Evolutionary conservation across 2,888 invertebrate species (phyloP).

Genomic region (Pterostichus madidus): DNA sequence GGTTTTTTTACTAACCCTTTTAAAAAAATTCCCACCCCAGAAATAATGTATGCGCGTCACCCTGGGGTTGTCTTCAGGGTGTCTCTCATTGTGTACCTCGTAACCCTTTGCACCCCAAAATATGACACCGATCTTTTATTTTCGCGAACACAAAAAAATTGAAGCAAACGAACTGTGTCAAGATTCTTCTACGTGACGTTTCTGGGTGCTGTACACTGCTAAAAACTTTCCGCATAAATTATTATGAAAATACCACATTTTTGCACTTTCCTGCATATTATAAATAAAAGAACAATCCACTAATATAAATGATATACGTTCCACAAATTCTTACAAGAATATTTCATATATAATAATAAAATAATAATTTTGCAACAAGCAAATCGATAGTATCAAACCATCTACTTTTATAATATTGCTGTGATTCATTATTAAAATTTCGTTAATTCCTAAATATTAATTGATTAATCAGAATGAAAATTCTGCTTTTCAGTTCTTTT

Average conservation of each 20-base stretch:
- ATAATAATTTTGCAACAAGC: too few relatives aligned
- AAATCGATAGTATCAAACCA: too few relatives aligned
- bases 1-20: slow-evolving; percentile 75
- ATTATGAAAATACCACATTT: slow-evolving; percentile 15
- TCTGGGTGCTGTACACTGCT: slow-evolving; percentile 46
- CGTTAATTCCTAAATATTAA: too few relatives aligned
- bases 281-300: too few relatives aligned
- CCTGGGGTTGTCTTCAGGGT: slow-evolving; percentile 77
- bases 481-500: too few relatives aligned
- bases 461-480: too few relatives aligned
- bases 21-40: slow-evolving; percentile 75
- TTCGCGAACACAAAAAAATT: slow-evolving; percentile 74
- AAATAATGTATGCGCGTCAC: slow-evolving; percentile 76
- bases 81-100: slow-evolving; percentile 76
- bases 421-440: too few relatives aligned
- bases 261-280: too few relatives aligned
- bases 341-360: too few relatives aligned
- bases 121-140: slow-evolving; percentile 77
- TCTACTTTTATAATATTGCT: too few relatives aligned
- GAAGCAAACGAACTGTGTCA: slow-evolving; percentile 78
- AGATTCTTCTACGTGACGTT: slow-evolving; percentile 73
- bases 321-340: too few relatives aligned
- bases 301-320: too few relatives aligned
- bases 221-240: slow-evolving; percentile 57
- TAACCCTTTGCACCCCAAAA: slow-evolving; percentile 77